These are phyloP conservation scores for Cheilosia impressa DNA, from an alignment of 2,888 invertebrate genomes.

Conservation along the genomic window DNA sequence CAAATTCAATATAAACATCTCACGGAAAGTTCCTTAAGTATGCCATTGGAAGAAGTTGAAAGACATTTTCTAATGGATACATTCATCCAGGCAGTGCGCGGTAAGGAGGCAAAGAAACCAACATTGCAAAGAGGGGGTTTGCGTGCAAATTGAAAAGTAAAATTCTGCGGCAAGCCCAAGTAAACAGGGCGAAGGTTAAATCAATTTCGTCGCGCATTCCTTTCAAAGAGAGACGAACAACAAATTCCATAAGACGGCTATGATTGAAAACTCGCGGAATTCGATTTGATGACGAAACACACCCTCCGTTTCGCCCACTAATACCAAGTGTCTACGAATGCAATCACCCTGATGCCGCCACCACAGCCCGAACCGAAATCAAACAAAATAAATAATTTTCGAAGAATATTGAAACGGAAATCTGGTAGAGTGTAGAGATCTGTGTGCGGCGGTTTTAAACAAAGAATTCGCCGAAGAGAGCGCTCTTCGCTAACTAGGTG, in stretches of 20 bases:
- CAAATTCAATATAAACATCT: slow-evolving; percentile 50
- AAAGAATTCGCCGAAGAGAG: slow-evolving; percentile 39
- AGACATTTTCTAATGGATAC: slow-evolving; percentile 58
- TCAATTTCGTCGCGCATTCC: slow-evolving; percentile 65
- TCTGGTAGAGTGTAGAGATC: slow-evolving; percentile 36
- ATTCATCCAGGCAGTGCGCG: slow-evolving; percentile 28
- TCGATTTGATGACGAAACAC: slow-evolving; percentile 54
- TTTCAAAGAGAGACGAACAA: slow-evolving; percentile 31
- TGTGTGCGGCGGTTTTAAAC: slow-evolving; percentile 45
- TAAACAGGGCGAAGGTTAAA: slow-evolving; percentile 64
- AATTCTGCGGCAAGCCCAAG: slow-evolving; percentile 53
- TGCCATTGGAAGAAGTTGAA: slow-evolving; percentile 41
- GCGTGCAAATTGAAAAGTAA: slow-evolving; percentile 61
- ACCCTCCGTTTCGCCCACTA: slow-evolving; percentile 2
- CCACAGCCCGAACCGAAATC: slow-evolving; percentile 30
- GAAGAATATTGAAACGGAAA: slow-evolving; percentile 66
- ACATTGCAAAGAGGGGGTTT: slow-evolving; percentile 49
- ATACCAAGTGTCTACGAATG: slow-evolving; percentile 51
- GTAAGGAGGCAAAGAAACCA: slow-evolving; percentile 24
- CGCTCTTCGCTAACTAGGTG: neutral
- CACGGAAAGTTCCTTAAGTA: slow-evolving; percentile 40
- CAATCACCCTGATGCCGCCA: slow-evolving; percentile 57
- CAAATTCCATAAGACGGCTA: slow-evolving; percentile 71
- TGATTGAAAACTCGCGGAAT: slow-evolving; percentile 68
- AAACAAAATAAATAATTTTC: slow-evolving; percentile 72